These are phyloP conservation scores for Lysiphlebus fabarum DNA, from an alignment of 1,140 invertebrate species.

Conservation along the genomic window DNA sequence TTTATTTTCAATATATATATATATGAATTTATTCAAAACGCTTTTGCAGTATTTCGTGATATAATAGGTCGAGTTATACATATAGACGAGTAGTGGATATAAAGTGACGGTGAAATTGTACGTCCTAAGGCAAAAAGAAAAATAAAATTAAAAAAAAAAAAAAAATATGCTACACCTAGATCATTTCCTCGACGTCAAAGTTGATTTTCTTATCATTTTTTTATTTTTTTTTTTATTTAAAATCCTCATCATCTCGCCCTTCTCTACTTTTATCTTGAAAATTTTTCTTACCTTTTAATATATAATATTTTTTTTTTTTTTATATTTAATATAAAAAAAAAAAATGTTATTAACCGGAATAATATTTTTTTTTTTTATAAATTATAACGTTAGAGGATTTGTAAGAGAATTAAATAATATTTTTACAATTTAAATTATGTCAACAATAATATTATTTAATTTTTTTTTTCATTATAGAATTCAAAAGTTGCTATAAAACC, in stretches of 20 bases:
- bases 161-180: background rate
- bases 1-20: no score
- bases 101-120: no score
- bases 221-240: background rate
- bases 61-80: no score
- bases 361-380: no score
- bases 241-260: background rate
- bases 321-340: slow-evolving; percentile 3
- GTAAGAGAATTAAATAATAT: no score
- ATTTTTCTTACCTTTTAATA: background rate
- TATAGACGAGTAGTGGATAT: no score
- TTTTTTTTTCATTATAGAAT: slow-evolving; percentile 35
- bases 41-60: no score
- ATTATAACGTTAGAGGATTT: no score
- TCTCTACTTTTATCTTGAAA: background rate
- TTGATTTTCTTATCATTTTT: slow-evolving; percentile 6
- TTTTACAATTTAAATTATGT: no score
- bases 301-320: slow-evolving; percentile 3
- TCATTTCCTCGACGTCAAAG: background rate
- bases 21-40: no score
- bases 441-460: background rate
- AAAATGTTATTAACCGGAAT: background rate
- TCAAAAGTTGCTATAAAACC: slow-evolving; percentile 86
- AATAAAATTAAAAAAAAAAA: no score
- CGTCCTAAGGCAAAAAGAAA: no score